These are phyloP conservation scores for Metallyticus violacea DNA, from an alignment of 2,888 invertebrate species.

Conservation along the genomic window DNA sequence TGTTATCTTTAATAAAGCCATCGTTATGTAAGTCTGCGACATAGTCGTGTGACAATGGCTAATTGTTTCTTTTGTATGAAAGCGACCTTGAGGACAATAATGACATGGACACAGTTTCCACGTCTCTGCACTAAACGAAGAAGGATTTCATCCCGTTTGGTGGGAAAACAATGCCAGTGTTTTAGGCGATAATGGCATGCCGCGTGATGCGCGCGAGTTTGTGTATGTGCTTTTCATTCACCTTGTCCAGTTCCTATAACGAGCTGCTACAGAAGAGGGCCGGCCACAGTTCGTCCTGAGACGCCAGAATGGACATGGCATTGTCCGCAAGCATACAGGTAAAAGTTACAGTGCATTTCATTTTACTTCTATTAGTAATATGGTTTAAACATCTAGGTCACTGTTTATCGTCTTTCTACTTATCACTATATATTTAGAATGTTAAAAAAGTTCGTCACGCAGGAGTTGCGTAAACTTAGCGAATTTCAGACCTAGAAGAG, in stretches of 20 bases:
- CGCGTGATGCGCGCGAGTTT: background rate
- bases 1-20: background rate
- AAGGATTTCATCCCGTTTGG: background rate
- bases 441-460: no score
- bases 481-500: no score
- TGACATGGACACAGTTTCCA: no score
- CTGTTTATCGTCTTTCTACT: no score
- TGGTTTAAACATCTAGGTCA: no score
- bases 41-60: background rate
- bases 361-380: no score
- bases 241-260: background rate
- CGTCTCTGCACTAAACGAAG: background rate
- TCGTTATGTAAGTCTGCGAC: background rate
- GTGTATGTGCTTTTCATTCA: background rate
- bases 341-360: no score
- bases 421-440: no score
- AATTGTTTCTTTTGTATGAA: background rate
- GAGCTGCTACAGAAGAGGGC: background rate
- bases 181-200: background rate
- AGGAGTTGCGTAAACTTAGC: no score
- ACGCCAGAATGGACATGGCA: background rate
- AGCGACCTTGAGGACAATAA: background rate
- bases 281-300: background rate
- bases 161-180: background rate
- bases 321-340: background rate